Evolutionary conservation across 2,113 vertebrate genomes (phyloP), one percentile per base, ranked within the genome.

Genomic region (Helogale parvula): DNA sequence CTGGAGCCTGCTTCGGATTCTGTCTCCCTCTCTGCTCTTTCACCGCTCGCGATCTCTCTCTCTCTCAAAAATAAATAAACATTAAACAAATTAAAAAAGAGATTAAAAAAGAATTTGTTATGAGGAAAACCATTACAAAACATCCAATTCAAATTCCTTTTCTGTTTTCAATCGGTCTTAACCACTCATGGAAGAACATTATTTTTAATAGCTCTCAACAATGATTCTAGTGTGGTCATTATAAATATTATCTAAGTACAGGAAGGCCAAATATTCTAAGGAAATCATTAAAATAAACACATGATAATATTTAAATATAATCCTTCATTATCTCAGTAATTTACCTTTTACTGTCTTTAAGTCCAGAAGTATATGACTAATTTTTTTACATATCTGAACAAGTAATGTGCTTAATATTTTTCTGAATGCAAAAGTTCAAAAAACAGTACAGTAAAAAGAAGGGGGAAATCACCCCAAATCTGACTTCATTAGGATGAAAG

Each of bases 291-390:
- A 29, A 88, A 92, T 63, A 93, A 72, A 74, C 21, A 60, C 76
- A 66, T 54, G 47, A 83, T 41, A 25, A 41, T n/a, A 84, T 66
- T 50, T 88, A 68, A 90, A 47, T 52, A 60, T 23, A 85, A 86
- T 94, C 81, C 19, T 80, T 90, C 11, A 45, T 90, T 88, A 14
- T 16, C 94, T 71, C 52, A 95, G 72, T 47, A 72, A 96, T 88
- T 90, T 60, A 60, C 12, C 77, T 81, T 86, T 54, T 27, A 19
- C 5, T 45, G 83, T 54, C 71, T 81, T 71, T 50, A 81, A 8
- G 2, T 80, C 72, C 45, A 95, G 60, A 7, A 16, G 77, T 33
- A 63, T 9, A 38, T 80, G 74, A n/a, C 13, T 72, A 47, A 33
- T 35, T 85, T 83, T 76, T 95, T 83, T 21, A 57, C 80, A 89